Percentiles rank a stretch among this genome's conserved stretches.
These are phyloP conservation scores for Platycheirus albimanus DNA, from an alignment of 2,888 invertebrate species.

Conservation along the genomic window DNA sequence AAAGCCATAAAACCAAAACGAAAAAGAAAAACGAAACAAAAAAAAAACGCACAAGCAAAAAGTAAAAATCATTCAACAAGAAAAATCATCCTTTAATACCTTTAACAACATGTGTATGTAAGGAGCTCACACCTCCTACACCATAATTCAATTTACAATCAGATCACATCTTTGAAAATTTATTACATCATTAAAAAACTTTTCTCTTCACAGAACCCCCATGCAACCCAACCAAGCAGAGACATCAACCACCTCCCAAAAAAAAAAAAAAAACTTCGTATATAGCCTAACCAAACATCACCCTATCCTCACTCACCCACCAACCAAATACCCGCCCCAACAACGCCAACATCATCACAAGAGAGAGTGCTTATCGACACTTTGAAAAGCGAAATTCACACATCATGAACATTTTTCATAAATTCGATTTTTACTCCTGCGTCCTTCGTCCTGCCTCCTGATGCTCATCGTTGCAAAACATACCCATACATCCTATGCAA, in stretches of 20 bases:
- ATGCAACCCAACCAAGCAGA: background rate
- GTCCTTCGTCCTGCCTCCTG: too few relatives aligned
- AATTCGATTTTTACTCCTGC: constrained; percentile 70
- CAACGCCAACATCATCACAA: background rate
- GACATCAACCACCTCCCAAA: constrained; percentile 19
- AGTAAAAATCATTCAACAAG: constrained; percentile 19
- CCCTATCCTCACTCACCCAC: too few relatives aligned
- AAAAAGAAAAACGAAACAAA: too few relatives aligned
- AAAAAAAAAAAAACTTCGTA: too few relatives aligned
- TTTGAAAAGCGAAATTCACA: constrained; percentile 65
- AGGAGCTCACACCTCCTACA: background rate
- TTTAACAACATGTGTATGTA: background rate
- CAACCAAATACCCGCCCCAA: too few relatives aligned
- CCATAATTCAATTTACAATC: constrained; percentile 63
- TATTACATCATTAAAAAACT: constrained; percentile 67
- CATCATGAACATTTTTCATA: constrained; percentile 62
- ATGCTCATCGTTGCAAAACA: background rate
- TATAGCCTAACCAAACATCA: background rate
- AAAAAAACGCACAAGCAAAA: too few relatives aligned
- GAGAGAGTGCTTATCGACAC: constrained; percentile 34
- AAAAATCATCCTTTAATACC: constrained; percentile 9
- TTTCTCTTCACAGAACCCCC: constrained; percentile 21
- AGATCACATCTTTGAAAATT: constrained; percentile 66
- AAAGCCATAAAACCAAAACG: background rate
- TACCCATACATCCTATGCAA: background rate